phyloP scores from a whole-genome alignment of 2,888 invertebrate genomes.

The Mesopsocus fuscifrons region DNA sequence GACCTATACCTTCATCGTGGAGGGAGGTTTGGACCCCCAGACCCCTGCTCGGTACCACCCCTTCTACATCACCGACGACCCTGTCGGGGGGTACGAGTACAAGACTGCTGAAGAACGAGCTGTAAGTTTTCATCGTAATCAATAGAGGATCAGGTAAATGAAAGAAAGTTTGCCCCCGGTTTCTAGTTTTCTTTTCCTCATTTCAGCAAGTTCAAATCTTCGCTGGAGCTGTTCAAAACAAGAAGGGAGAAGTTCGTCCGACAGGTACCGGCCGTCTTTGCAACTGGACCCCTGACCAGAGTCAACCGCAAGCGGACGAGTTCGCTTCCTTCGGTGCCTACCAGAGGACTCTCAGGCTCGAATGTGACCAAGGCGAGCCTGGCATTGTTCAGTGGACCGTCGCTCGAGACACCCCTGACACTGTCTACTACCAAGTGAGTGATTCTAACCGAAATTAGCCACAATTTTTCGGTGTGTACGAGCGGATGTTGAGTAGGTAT shows the following conservation, averaged over 20 bases:
- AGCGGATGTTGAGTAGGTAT: neutral
- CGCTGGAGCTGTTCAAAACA: conserved; percentile 55
- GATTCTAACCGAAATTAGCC: neutral
- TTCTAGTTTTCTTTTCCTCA: conserved; percentile 10
- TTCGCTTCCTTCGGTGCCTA: conserved; percentile 78
- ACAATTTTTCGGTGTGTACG: neutral
- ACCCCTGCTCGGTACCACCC: conserved; percentile 75
- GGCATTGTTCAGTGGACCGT: conserved; percentile 78
- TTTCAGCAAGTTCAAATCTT: conserved; percentile 55
- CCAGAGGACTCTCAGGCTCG: conserved; percentile 62
- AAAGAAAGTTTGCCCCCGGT: neutral
- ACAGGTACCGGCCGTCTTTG: conserved; percentile 69
- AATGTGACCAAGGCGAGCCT: conserved; percentile 68
- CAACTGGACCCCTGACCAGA: conserved; percentile 64
- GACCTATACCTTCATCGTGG: conserved; percentile 73
- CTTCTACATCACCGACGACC: conserved; percentile 83
- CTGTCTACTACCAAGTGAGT: conserved; percentile 75
- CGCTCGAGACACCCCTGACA: conserved; percentile 67
- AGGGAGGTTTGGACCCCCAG: conserved; percentile 64
- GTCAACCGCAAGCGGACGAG: conserved; percentile 55
- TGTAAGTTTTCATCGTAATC: conserved; percentile 31
- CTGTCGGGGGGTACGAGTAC: conserved; percentile 74
- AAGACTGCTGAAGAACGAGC: conserved; percentile 62
- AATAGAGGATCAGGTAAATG: neutral
- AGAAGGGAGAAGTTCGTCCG: conserved; percentile 47